These are phyloP conservation scores for Pygoscelis adeliae DNA, from an alignment of 2,113 vertebrate species.

Conservation along the genomic window DNA sequence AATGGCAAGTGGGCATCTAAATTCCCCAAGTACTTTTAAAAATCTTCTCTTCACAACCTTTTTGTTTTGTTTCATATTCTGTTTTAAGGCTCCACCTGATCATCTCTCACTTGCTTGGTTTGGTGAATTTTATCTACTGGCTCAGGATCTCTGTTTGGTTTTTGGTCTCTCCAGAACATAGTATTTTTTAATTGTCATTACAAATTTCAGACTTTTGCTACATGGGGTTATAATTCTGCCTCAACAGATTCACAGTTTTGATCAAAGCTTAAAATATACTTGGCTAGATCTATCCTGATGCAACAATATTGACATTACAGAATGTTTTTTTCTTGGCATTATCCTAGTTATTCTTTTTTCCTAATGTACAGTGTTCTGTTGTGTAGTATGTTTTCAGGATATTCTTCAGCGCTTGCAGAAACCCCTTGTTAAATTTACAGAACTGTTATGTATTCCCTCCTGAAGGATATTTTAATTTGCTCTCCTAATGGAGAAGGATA, in stretches of 20 bases:
- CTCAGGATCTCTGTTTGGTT: background rate
- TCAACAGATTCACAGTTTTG: conserved; percentile 53
- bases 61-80: background rate
- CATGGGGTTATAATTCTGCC: conserved; percentile 46
- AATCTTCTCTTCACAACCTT: background rate
- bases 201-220: conserved; percentile 35
- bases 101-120: background rate
- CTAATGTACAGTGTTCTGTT: conserved; percentile 17
- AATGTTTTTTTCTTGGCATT: conserved; percentile 43
- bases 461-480: conserved; percentile 66
- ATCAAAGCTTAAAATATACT: conserved; percentile 63
- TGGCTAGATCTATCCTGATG: conserved; percentile 46
- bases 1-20: background rate
- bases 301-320: conserved; percentile 53
- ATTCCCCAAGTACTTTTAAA: background rate
- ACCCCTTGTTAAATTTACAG: conserved; percentile 30
- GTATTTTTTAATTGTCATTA: conserved; percentile 55
- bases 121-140: conserved; percentile 1
- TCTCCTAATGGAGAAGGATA: conserved; percentile 60
- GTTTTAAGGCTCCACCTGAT: background rate
- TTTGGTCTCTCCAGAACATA: background rate
- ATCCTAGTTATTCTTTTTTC: conserved; percentile 26
- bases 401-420: conserved; percentile 25
- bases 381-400: background rate
- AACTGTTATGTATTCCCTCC: conserved; percentile 18